These are phyloP conservation scores for Drosophila dunni DNA, from an alignment of 1,140 invertebrate genomes.

Conservation along the genomic window DNA sequence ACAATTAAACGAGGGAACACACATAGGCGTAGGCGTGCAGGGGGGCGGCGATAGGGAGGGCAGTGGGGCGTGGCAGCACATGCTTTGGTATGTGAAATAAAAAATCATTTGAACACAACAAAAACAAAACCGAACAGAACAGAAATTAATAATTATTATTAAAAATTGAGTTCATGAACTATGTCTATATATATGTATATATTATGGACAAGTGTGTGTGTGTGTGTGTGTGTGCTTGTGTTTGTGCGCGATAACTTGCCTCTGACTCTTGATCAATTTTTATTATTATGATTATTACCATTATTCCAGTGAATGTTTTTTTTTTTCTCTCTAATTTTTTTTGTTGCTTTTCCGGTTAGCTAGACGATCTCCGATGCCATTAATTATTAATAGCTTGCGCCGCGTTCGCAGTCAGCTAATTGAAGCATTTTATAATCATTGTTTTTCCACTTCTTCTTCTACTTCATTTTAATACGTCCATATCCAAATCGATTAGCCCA, in stretches of 20 bases:
- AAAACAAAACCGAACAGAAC: constrained; percentile 23
- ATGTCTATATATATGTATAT: constrained; percentile 3
- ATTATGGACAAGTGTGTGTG: neutral
- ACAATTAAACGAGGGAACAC: constrained; percentile 62
- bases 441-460: no score
- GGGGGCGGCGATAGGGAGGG: neutral
- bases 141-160: constrained; percentile 69
- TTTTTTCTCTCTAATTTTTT: constrained; percentile 14
- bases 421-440: constrained; percentile 46
- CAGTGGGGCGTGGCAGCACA: constrained; percentile 9
- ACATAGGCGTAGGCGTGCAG: constrained; percentile 23
- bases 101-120: constrained; percentile 69
- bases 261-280: constrained; percentile 77
- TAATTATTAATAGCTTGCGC: constrained; percentile 72
- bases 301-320: constrained; percentile 34
- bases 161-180: constrained; percentile 83
- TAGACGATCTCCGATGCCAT: constrained; percentile 48
- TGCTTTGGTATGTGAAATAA: constrained; percentile 70
- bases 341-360: constrained; percentile 66
- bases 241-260: constrained; percentile 21
- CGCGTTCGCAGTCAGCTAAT: constrained; percentile 55
- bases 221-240: constrained; percentile 16
- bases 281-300: constrained; percentile 73
- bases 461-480: neutral
- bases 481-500: neutral